Evolutionary conservation across 2,113 vertebrate species (phyloP).

Genomic region (Strix uralensis): DNA sequence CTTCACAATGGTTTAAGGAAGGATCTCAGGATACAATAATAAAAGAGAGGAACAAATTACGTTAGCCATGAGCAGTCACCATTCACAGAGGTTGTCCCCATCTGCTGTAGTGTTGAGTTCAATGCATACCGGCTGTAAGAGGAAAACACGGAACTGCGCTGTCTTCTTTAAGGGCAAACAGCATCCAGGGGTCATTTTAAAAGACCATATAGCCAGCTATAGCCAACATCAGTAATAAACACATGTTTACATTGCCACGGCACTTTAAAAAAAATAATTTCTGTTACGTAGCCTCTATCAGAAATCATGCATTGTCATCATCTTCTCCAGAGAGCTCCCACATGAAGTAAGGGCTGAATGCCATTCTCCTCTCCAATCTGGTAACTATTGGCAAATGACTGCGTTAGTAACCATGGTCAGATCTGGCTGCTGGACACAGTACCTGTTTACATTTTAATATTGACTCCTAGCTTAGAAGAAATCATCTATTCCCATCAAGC

Average conservation of each 20-base stretch:
- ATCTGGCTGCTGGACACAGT: not conserved
- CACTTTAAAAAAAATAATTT: not conserved
- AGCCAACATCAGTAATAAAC: not conserved
- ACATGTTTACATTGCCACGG: not conserved
- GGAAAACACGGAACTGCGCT: not conserved
- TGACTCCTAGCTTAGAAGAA: not conserved
- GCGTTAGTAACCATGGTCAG: not conserved
- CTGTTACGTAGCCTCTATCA: not conserved
- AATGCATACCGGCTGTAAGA: not conserved
- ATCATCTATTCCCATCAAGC: not conserved
- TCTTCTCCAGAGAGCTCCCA: not conserved
- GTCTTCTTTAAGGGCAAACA: not conserved
- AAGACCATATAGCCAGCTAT: not conserved
- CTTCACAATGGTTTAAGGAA: not conserved
- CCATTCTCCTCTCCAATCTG: not conserved
- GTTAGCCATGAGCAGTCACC: not conserved
- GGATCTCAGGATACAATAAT: not conserved
- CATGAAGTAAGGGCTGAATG: not conserved
- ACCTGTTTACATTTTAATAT: not conserved
- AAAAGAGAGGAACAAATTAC: not conserved
- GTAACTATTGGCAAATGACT: fast-evolving
- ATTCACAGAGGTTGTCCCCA: not conserved
- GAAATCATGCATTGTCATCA: not conserved
- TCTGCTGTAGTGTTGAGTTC: not conserved
- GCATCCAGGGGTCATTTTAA: not conserved